Base-by-base conservation (phyloP, 2,888 invertebrate genomes). In the Orchesellides sinensis region DNA sequence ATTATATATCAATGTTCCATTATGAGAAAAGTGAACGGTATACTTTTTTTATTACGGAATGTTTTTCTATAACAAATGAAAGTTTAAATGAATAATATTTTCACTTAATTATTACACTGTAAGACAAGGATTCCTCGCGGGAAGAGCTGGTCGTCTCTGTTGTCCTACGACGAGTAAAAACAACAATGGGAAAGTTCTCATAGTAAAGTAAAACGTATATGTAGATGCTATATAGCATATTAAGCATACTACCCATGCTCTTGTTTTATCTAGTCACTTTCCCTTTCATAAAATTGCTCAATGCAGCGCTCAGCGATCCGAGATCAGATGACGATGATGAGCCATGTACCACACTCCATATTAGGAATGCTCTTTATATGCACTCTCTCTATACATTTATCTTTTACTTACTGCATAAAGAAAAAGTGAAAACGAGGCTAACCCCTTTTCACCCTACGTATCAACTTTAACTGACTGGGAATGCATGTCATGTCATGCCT, bases 51-150 rank as follows among this genome's bases (percentile, higher is more conserved):
- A 10, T 40, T n/a, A 40, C 10, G 10, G 10, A 40, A n/a, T 49
- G 10, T 49, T 8, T 49, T 4, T 17, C 49, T 49, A 10, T n/a
- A 49, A 56, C 25, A 32, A 32, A 52, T 61, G 73, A 73, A 63
- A 63, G 40, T 66, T 75, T 65, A 65, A 75, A 75, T 75, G 75
- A 75, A 75, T 75, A 75, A 75, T 75, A 75, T 75, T 75, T 65
- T 75, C 56, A 54, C 75, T 75, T 75, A 75, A 75, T 75, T 75
- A 75, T 75, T 65, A 66, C 35, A 12, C 19, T 40, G 35, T n/a
- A 32, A 73, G 49, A 35, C 40, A 29, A 29, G 23, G 35, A 12
- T 59, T 59, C 1, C 23, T 61, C 35, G 32, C 59, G 47, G 35
- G 49, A 59, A 8, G 25, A 35, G 17, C 45, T 1, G 25, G 5